These are phyloP conservation scores for Solenopsis fugax DNA, from an alignment of 1,140 invertebrate genomes.

Conservation along the genomic window DNA sequence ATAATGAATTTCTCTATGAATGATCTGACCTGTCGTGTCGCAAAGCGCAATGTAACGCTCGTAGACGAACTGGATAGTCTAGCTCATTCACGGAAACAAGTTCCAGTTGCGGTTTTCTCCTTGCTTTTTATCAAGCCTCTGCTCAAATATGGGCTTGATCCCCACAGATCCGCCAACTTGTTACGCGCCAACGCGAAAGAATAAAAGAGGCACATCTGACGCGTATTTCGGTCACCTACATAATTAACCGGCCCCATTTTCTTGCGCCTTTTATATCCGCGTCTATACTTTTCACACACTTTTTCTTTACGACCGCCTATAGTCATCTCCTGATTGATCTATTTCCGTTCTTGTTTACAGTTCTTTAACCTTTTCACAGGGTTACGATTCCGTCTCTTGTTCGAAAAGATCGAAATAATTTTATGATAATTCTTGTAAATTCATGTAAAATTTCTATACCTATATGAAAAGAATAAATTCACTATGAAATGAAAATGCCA, in stretches of 20 bases:
- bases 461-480: too few species aligned
- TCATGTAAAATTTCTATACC: too few species aligned
- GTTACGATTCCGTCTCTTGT: neutral
- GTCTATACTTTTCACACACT: constrained; percentile 17
- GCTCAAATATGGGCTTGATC: neutral
- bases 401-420: neutral
- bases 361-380: constrained; percentile 17
- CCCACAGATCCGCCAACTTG: constrained; percentile 44
- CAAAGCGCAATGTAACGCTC: constrained; percentile 13
- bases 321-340: constrained; percentile 13
- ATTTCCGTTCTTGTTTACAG: constrained; percentile 9
- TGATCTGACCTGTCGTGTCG: constrained; percentile 16
- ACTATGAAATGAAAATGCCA: too few species aligned
- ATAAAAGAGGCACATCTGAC: constrained; percentile 10
- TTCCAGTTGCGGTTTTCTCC: constrained; percentile 7
- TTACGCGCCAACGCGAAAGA: neutral
- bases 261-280: constrained; percentile 30
- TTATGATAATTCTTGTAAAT: neutral
- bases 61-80: constrained; percentile 50
- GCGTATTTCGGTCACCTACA: constrained; percentile 56
- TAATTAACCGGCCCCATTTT: constrained; percentile 72
- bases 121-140: constrained; percentile 43
- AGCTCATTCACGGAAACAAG: constrained; percentile 55
- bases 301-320: constrained; percentile 32
- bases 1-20: constrained; percentile 69